phyloP scores from a whole-genome alignment of 2,888 invertebrate species.

The Ichneumon xanthorius region DNA sequence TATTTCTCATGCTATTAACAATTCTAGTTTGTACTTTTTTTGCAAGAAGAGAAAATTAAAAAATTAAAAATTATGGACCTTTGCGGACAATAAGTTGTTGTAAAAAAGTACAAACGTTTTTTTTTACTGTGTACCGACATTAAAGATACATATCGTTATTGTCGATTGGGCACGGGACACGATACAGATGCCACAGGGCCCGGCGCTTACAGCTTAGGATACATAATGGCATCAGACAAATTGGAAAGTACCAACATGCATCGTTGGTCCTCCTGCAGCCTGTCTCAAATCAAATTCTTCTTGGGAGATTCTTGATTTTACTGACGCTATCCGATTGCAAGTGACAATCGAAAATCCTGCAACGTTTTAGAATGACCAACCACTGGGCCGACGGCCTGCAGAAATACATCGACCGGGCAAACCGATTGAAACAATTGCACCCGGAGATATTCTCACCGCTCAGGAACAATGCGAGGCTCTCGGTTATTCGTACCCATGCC shows the following conservation, averaged over 20 bases:
- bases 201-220: background rate
- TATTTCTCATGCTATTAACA: no score
- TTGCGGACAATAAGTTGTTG: no score
- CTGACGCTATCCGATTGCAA: background rate
- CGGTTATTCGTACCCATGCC: background rate
- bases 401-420: background rate
- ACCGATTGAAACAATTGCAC: background rate
- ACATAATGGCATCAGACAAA: slow-evolving; percentile 2
- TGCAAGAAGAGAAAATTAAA: no score
- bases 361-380: background rate
- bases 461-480: slow-evolving; percentile 8
- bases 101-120: no score
- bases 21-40: no score
- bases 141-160: background rate
- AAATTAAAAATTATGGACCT: no score
- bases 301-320: background rate
- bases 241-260: background rate
- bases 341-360: background rate
- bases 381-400: background rate
- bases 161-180: slow-evolving; percentile 6
- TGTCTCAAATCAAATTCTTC: background rate
- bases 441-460: background rate
- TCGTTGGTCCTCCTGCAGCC: slow-evolving; percentile 11
- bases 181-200: background rate
- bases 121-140: no score